Evolutionary conservation across 2,797 vertebrate genomes (phyloP), one percentile per base, ranked within the genome.

Genomic region (Cuculus canorus): DNA sequence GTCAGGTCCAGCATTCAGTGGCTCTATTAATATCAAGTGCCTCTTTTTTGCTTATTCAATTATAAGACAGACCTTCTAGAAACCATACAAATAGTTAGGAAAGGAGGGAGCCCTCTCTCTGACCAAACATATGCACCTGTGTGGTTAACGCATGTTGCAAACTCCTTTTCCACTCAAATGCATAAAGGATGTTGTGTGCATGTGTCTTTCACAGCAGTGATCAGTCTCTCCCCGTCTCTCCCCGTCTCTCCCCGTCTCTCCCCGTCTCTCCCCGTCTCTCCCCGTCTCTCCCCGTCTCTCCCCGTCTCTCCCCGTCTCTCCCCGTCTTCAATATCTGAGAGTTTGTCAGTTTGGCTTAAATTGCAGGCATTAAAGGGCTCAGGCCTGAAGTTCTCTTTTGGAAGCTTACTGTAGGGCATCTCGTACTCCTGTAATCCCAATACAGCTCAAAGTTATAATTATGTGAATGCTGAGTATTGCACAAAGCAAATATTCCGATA

Each of bases 371-470:
- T 72, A 6, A 30, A 47, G 21, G 53, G 8, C 1, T 72, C 53
- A 54, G 39, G 43, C 17, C 16, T 48, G 19, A 30, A 53, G 21
- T 82, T 27, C 8, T 53, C 30, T 13, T 59, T 32, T 17, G 39
- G 33, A 53, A 47, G 16, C 27, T 79, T 35, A 14, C 9, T 27
- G 19, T 32, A n/a, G 68, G 33, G 47, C 37, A 11, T 18, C 10
- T 39, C 6, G 0, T 32, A 8, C 10, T 68, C 47, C 16, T 13
- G 0, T 28, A 25, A 41, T 50, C 19, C 41, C 41, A 33, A 2
- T 35, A 11, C 3, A 9, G 35, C 54, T 75, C 39, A 12, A 19
- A 73, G 27, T 27, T 48, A 5, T 54, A 15, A 24, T 21, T 17
- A 27, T 6, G 15, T 13, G 45, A 48, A 52, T 22, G 33, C 25